Evolutionary conservation across 2,113 vertebrate species (phyloP), one percentile per base, ranked within the genome.

Genomic region (Pundamilia nyererei): DNA sequence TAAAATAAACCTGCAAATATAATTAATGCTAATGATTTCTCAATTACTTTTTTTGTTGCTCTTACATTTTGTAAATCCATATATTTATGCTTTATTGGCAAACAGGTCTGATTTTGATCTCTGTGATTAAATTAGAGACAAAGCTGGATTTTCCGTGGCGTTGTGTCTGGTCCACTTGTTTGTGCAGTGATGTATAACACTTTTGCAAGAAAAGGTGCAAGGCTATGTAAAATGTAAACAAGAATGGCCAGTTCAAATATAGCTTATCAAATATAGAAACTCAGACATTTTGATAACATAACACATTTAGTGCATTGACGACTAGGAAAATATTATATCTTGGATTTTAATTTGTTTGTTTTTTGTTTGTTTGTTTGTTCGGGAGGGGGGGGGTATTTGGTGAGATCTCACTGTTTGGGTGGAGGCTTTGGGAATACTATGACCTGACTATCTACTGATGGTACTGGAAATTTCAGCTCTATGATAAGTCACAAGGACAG

Each of bases 401-500:
- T 70, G 38, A 70, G 38, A 9, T 26, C 65, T 45, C 21, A 72
- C 9, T 72, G 40, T 47, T 0, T 75, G 70, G 14, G 21, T 19
- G 42, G 42, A 31, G 42, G 15, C 15, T 49, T 49, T 29, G 9
- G 70, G 9, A 77, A 7, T 77, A 49, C 26, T 3, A n/a, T 77
- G 1, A 72, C 7, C 38, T 0, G 38, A 75, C 40, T 47, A 17
- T 47, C 42, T 47, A 3, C 42, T 47, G 9, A 12, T 75, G 40
- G 14, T 17, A 17, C 14, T 29, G 40, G 14, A 47, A 47, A 45
- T 75, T 75, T 47, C 0, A 45, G 68, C 14, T 72, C 14, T 17
- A 19, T 17, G 68, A 75, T 75, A 47, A 0, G 0, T 26, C 68
- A 0, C 68, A 75, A 29, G 24, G 40, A 75, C 68, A 75, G 6